Percentiles rank a stretch among this genome's conserved stretches.
Evolutionary conservation across 2,113 vertebrate species (phyloP).

Genomic region (Heterotilapia buettikoferi): DNA sequence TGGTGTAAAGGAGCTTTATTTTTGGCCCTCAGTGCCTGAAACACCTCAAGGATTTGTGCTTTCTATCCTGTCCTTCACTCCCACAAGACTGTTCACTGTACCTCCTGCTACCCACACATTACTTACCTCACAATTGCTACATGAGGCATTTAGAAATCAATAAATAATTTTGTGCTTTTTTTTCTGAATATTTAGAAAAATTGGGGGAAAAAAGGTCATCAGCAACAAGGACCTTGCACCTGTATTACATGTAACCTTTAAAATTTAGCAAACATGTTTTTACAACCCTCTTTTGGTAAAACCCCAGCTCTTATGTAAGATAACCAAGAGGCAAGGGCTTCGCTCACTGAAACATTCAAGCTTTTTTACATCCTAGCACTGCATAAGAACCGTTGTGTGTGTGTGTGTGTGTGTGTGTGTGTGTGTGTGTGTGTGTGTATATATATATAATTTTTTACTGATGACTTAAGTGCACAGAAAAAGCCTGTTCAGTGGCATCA

Average conservation of each 20-base stretch:
- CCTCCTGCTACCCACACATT: not conserved
- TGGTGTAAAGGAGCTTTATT: not conserved
- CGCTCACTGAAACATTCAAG: not conserved
- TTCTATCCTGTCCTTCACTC: not conserved
- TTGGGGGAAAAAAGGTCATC: not conserved
- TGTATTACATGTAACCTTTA: not conserved
- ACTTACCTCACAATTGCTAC: not conserved
- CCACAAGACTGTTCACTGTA: not conserved
- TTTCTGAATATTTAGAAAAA: conserved; percentile 18
- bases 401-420: too few relatives aligned
- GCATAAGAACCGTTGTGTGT: not conserved
- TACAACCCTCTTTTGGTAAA: not conserved
- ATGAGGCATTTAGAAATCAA: conserved; percentile 8
- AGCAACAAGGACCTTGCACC: not conserved
- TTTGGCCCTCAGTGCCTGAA: not conserved
- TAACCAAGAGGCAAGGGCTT: not conserved
- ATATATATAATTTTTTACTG: not conserved
- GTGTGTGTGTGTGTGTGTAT: too few relatives aligned
- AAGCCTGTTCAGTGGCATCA: not conserved
- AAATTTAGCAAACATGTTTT: not conserved
- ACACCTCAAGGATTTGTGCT: not conserved
- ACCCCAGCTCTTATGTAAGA: not conserved
- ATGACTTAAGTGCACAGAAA: conserved; percentile 5
- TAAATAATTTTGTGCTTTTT: conserved; percentile 1
- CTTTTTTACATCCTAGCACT: not conserved